Base-by-base conservation (phyloP, 1,140 invertebrate genomes). In the Polypedilum pembai region DNA sequence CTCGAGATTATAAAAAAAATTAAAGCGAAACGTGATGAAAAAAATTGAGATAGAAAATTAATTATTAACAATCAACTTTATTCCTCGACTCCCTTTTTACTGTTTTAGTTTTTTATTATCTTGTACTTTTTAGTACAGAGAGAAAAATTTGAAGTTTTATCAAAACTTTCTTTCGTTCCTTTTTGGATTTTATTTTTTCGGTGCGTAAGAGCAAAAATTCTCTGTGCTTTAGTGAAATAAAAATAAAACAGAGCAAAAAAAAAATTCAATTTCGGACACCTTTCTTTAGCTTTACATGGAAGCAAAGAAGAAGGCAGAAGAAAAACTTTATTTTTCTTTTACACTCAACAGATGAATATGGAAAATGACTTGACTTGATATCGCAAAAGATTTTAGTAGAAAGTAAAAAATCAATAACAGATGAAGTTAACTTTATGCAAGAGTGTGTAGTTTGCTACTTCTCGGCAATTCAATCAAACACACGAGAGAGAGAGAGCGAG, bases 321-420 rank as follows among this genome's bases (percentile, higher is more conserved):
- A n/a, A 15, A 15, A 56, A 56, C n/a, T n/a, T n/a, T n/a, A 56
- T 3, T 56, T 56, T 56, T 56, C 12, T 56, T 56, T 56, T 56
- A 12, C 45, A 56, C n/a, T 56, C 45, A n/a, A 56, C 7, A 15
- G 45, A 56, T n/a, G 45, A 56, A 56, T 56, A n/a, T 56, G 45
- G 10, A 12, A 15, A n/a, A 12, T n/a, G 45, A n/a, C n/a, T 56
- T 56, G 45, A 12, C 45, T 56, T 15, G 12, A 12, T 56, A 56
- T n/a, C 12, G 12, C 15, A n/a, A 4, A n/a, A 56, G 45, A 56
- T 15, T 56, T 56, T 12, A 15, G 45, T 12, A 56, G 45, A 56
- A 56, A 56, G 45, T 56, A 56, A 56, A 56, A 56, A 56, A 56
- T 56, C 45, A n/a, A 56, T 56, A 56, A 56, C 45, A 56, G 45